phyloP scores from a whole-genome alignment of 2,797 vertebrate species.

The Thunnus albacares region DNA sequence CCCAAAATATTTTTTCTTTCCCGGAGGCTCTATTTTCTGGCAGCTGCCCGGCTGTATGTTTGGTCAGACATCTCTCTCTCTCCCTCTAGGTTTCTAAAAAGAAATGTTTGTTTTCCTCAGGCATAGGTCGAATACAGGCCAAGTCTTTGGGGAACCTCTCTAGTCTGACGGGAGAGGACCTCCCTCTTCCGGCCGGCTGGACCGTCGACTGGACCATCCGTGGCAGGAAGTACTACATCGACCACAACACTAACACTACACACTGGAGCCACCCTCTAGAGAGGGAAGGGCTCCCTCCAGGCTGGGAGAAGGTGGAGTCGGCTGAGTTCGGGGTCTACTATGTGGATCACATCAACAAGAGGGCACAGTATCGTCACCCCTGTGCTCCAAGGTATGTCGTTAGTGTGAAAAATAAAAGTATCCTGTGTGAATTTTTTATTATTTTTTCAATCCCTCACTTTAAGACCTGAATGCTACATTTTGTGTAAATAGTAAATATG shows the following conservation, averaged over 20 bases:
- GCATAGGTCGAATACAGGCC: conserved; percentile 95
- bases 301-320: conserved; percentile 98
- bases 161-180: conserved; percentile 92
- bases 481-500: neutral
- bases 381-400: conserved; percentile 93
- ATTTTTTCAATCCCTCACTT: neutral
- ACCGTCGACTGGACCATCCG: conserved; percentile 98
- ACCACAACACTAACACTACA: conserved; percentile 99
- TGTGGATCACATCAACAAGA: conserved; percentile 97
- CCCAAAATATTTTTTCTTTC: conserved; percentile 47
- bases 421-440: neutral
- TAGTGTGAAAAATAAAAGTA: neutral
- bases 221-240: conserved; percentile 98
- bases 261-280: conserved; percentile 99
- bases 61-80: conserved; percentile 44
- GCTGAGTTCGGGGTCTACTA: conserved; percentile 97
- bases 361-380: conserved; percentile 96
- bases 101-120: conserved; percentile 80
- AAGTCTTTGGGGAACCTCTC: conserved; percentile 98
- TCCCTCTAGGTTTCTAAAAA: conserved; percentile 55
- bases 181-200: conserved; percentile 96
- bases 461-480: neutral
- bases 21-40: conserved; percentile 37
- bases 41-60: conserved; percentile 57
- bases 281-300: conserved; percentile 95